Base-by-base conservation (phyloP, 2,797 vertebrate species). In the Urophycis tenuis region DNA sequence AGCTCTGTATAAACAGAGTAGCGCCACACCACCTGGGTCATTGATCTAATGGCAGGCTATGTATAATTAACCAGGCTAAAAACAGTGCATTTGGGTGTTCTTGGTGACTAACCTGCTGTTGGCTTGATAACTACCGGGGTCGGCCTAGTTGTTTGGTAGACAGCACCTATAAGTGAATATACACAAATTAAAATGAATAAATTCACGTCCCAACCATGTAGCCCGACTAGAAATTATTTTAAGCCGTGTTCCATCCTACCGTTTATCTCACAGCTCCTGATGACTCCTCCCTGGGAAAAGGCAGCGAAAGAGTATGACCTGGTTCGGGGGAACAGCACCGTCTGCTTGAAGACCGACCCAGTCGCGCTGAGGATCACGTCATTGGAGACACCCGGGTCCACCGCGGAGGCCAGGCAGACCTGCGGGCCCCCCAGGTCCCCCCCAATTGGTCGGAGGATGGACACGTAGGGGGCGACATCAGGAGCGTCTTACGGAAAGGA, bases 341-440 rank as follows among this genome's bases (percentile, higher is more conserved):
- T 82, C 0, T 41, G 11, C 0, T 0, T 2, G 0, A 0, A 25
- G 30, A 71, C 72, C 1, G 0, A 6, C 25, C 22, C 6, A 19
- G 7, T 17, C 45, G 17, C 11, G 19, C 12, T 53, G 1, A 53
- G 17, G 45, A 53, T 3, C 53, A 60, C 53, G 8, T n/a, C 4
- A n/a, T n/a, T 5, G 22, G 53, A 60, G 53, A 60, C 7, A 9
- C 25, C 53, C 1, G 87, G 83, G 32, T 0, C 70, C 79, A 90
- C 89, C 1, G 36, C 49, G 0, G 86, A 29, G 0, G 90, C 91
- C 86, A 92, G 83, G 73, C 91, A 92, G 1, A 88, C 82, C 0
- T 89, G 15, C 0, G 49, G 79, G 1, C 5, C 36, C 17, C 0
- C 0, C 0, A 0, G 0, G 0, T 31, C 0, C 0, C 25, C 0